Percentiles rank a stretch among this genome's conserved stretches.
phyloP scores from a whole-genome alignment of 2,113 vertebrate genomes.

The Syngnathoides biaculeatus region DNA sequence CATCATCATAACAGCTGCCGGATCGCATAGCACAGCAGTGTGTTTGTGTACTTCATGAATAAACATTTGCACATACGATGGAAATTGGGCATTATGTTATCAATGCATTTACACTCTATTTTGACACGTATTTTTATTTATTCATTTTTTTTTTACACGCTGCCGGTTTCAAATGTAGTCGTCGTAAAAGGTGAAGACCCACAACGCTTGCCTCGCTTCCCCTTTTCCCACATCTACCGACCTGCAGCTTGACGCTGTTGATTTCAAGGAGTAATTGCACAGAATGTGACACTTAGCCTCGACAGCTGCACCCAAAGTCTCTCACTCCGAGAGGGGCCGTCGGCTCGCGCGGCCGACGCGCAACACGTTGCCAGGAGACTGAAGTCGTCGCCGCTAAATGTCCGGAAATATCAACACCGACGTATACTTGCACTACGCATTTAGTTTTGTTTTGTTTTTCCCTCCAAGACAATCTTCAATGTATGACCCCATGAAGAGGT shows the following conservation, averaged over 20 bases:
- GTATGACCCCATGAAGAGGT: not conserved
- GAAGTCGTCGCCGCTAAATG: slow-evolving; percentile 36
- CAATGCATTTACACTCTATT: not conserved
- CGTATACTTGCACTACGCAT: not conserved
- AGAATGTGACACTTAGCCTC: slow-evolving; percentile 57
- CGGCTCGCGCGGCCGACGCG: not conserved
- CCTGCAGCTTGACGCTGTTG: slow-evolving; percentile 60
- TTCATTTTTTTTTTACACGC: not conserved
- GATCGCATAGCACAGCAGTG: not conserved
- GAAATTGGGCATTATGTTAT: not conserved
- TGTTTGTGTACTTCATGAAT: not conserved
- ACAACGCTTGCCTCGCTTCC: slow-evolving; percentile 15
- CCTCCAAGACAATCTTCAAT: not conserved
- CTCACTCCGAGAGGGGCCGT: not conserved
- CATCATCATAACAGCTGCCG: not conserved
- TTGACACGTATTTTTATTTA: not conserved
- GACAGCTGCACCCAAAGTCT: slow-evolving; percentile 20
- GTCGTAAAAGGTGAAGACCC: not conserved
- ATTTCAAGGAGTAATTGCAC: slow-evolving; percentile 74
- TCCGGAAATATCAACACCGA: slow-evolving; percentile 55
- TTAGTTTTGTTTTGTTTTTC: not conserved
- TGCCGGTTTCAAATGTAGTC: not conserved
- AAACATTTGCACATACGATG: not conserved
- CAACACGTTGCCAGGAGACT: slow-evolving; percentile 51
- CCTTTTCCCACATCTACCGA: slow-evolving; percentile 48